Evolutionary conservation across 2,113 vertebrate species (phyloP).

Genomic region (Cyprinodon variegatus): DNA sequence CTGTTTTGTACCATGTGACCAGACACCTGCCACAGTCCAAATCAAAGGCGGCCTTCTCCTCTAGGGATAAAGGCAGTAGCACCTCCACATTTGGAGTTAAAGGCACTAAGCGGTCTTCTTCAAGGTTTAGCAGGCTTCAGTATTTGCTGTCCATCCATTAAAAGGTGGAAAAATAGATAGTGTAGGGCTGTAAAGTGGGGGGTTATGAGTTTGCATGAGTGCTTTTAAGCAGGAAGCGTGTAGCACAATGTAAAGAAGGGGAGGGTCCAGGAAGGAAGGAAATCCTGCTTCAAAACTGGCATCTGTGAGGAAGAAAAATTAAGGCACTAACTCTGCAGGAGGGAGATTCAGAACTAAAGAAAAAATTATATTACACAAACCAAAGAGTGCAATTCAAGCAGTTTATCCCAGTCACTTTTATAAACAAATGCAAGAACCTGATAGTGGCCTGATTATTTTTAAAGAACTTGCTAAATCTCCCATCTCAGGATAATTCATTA

Average conservation of each 20-base stretch:
- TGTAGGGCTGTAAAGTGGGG: slow-evolving; percentile 16
- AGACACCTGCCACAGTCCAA: slow-evolving; percentile 66
- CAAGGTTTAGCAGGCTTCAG: slow-evolving; percentile 7
- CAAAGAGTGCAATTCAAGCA: background rate
- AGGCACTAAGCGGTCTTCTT: background rate
- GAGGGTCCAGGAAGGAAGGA: slow-evolving; percentile 83
- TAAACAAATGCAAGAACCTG: background rate
- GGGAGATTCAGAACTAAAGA: background rate
- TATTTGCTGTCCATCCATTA: slow-evolving; percentile 18
- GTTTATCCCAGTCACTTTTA: background rate
- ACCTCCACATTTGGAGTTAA: slow-evolving; percentile 26
- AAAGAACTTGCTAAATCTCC: background rate
- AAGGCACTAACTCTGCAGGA: slow-evolving; percentile 48
- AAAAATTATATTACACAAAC: background rate
- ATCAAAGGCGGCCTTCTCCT: slow-evolving; percentile 65
- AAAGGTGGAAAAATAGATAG: background rate
- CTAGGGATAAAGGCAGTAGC: slow-evolving; percentile 23
- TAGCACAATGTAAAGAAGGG: slow-evolving; percentile 82
- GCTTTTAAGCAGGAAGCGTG: slow-evolving; percentile 74
- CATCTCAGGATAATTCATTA: slow-evolving; percentile 27
- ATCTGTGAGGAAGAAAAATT: slow-evolving; percentile 70
- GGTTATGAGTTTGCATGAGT: slow-evolving; percentile 24
- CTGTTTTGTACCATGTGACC: slow-evolving; percentile 54
- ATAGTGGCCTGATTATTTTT: background rate
- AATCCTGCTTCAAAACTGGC: slow-evolving; percentile 76